Conservation (phyloP, 2,888 invertebrate species). For the Invenusta paracnida region DNA sequence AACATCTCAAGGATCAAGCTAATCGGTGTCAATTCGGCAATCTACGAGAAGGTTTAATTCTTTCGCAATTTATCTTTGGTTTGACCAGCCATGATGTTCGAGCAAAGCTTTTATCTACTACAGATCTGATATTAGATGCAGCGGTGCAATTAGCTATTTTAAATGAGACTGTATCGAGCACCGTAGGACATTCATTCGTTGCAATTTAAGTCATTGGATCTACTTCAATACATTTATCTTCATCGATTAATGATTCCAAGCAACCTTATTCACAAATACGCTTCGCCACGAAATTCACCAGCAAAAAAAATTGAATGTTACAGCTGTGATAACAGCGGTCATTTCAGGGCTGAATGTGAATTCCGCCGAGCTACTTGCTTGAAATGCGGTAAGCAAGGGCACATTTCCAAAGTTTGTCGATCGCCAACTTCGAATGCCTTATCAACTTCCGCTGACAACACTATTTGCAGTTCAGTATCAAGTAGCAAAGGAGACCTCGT, state of each 20-base stretch:
- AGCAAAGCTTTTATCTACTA: not conserved
- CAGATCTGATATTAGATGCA: not conserved
- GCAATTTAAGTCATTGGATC: no score
- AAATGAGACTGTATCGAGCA: no score
- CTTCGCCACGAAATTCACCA: not conserved
- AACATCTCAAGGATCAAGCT: not conserved
- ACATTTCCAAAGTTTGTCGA: not conserved
- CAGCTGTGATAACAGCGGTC: not conserved
- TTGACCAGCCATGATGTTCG: not conserved
- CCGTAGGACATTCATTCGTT: no score
- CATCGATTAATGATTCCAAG: no score
- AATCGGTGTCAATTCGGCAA: not conserved
- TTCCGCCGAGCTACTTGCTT: not conserved
- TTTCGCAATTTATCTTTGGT: not conserved
- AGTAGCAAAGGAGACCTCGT: not conserved
- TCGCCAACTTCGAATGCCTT: not conserved
- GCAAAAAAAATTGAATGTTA: not conserved
- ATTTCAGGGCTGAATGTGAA: not conserved
- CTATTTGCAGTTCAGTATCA: not conserved
- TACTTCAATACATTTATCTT: no score
- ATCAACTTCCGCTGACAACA: not conserved
- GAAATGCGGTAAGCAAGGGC: not conserved
- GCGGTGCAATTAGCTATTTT: not conserved
- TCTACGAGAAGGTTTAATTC: not conserved
- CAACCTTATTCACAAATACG: not conserved